Evolutionary conservation across 2,797 vertebrate species (phyloP), one percentile per base, ranked within the genome.

Genomic region (Sphenodon punctatus): DNA sequence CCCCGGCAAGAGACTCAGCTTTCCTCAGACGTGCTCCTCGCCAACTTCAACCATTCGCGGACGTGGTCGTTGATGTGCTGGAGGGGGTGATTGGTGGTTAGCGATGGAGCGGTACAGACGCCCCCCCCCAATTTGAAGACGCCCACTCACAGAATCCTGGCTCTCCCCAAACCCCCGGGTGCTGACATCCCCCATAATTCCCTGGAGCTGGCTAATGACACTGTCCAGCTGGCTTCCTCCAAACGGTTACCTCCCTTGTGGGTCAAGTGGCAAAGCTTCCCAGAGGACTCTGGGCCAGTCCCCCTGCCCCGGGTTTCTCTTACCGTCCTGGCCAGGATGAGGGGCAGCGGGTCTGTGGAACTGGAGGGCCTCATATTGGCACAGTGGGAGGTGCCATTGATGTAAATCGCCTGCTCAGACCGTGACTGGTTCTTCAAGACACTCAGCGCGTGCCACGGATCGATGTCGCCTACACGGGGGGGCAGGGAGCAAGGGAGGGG

Each of bases 361-460:
- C 58, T 82, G 22, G 82, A 39, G 0, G 91, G 80, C 32, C 67
- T 84, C 97, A 98, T 97, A 67, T 98, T 96, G 1, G 95, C 95
- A 38, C 97, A 98, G 92, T 98, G 97, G 34, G 97, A 95, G 0
- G 96, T 89, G 74, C 95, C 94, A 1, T 93, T 61, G 53, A 98
- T 97, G 73, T 97, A 92, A 46, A 98, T 46, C 6, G 91, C 94
- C 69, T 82, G 78, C 59, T 93, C 89, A 0, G 89, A 92, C 61
- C 23, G 53, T 2, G 80, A 91, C 58, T 93, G 70, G 58, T 93
- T 91, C 75, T 53, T 86, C 14, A 96, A 87, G 58, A 97, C 94
- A 4, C 97, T 97, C 39, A 98, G 93, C 17, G 92, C 94, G 5
- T 95, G 95, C 97, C 97, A 98, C 0, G 97, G 97, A 81, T 98